Percentiles rank a stretch among this genome's conserved stretches.
Conservation (phyloP, 2,797 vertebrate species). For the Lagodon rhomboides region DNA sequence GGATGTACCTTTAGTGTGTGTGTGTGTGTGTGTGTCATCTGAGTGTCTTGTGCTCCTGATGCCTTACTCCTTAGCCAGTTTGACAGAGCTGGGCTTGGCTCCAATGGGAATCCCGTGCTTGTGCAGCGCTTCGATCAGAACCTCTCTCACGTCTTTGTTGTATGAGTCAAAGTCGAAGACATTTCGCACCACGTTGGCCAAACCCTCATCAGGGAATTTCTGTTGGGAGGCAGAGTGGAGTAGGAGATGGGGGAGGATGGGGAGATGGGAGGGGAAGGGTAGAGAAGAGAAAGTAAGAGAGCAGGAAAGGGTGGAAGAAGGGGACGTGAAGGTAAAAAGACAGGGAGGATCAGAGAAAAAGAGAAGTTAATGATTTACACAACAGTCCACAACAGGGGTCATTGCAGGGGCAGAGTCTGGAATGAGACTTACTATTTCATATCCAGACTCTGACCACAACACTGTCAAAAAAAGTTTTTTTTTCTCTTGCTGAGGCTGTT, state of each 20-base stretch:
- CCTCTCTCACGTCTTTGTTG: constrained; percentile 92
- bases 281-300: not conserved
- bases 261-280: not conserved
- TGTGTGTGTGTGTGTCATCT: constrained; percentile 19
- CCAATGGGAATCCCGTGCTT: constrained; percentile 97
- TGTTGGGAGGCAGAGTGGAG: constrained; percentile 65
- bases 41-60: constrained; percentile 17
- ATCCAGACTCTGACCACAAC: not conserved
- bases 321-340: not conserved
- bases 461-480: not conserved
- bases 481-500: not conserved
- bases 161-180: constrained; percentile 99
- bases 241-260: too few relatives aligned
- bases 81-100: constrained; percentile 92
- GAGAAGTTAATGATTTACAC: constrained; percentile 23
- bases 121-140: constrained; percentile 92
- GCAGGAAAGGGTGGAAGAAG: not conserved
- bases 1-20: not conserved
- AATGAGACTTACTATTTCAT: constrained; percentile 15
- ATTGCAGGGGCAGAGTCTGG: constrained; percentile 10
- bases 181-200: constrained; percentile 94
- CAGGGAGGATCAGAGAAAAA: not conserved
- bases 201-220: constrained; percentile 96
- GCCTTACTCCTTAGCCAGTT: constrained; percentile 99
- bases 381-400: constrained; percentile 18